Conservation (phyloP, 2,113 vertebrate genomes). For the Bucco capensis region DNA sequence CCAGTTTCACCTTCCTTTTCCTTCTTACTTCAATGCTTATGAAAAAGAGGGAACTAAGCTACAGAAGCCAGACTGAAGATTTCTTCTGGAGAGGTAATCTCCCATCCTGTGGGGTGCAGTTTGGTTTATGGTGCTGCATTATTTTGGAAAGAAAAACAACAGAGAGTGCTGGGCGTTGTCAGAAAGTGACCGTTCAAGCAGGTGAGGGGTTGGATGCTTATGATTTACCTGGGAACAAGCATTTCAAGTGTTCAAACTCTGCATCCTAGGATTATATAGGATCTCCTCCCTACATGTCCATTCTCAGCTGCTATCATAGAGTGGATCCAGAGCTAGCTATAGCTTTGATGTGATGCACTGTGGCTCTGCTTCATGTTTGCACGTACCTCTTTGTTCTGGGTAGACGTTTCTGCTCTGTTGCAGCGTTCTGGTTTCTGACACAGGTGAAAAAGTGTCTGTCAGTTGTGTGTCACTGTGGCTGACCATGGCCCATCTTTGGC, state of each 20-base stretch:
- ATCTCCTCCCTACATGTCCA: background rate
- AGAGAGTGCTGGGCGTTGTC: background rate
- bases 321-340: fast-evolving
- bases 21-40: background rate
- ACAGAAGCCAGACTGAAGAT: background rate
- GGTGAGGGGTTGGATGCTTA: background rate
- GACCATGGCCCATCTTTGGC: background rate
- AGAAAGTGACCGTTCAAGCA: background rate
- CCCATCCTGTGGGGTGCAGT: background rate
- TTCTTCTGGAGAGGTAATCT: constrained; percentile 67
- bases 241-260: background rate
- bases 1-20: background rate
- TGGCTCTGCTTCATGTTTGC: background rate
- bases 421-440: background rate
- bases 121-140: background rate
- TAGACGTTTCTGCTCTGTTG: background rate
- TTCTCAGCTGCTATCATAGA: background rate
- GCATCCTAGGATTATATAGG: background rate
- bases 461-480: background rate
- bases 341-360: background rate
- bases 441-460: background rate
- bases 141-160: background rate
- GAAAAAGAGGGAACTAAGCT: background rate
- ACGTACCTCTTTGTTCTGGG: background rate
- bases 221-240: background rate